These are phyloP conservation scores for Himalopsyche anomala DNA, from an alignment of 2,888 invertebrate species.

Conservation along the genomic window DNA sequence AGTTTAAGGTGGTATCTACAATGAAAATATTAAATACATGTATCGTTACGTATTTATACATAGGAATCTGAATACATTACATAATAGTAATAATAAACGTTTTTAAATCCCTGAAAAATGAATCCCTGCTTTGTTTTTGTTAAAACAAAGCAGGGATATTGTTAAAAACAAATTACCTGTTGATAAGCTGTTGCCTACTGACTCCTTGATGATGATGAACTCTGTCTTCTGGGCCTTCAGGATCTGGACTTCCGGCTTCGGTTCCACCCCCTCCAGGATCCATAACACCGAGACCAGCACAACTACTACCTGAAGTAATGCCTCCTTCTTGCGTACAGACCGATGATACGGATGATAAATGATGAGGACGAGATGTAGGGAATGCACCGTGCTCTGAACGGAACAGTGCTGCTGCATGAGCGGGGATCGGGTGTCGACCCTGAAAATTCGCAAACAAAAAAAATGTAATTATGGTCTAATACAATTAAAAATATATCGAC, in stretches of 20 bases:
- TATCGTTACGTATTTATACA: no score
- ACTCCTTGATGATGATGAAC: slow-evolving; percentile 84
- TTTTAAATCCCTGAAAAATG: no score
- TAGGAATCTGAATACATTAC: no score
- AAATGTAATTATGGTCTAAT: background rate
- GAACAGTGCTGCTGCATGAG: slow-evolving; percentile 57
- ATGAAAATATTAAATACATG: no score
- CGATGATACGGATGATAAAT: slow-evolving; percentile 67
- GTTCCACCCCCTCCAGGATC: slow-evolving; percentile 67
- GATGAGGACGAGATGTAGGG: slow-evolving; percentile 53
- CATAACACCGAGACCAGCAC: slow-evolving; percentile 67
- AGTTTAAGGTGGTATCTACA: no score
- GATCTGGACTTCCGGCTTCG: slow-evolving; percentile 69
- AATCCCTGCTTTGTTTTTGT: no score
- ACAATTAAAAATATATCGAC: background rate
- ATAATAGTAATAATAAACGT: background rate
- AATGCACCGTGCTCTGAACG: slow-evolving; percentile 66
- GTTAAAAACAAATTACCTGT: slow-evolving; percentile 74
- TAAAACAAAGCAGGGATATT: background rate
- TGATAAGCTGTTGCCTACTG: slow-evolving; percentile 91
- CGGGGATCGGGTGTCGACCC: slow-evolving; percentile 71
- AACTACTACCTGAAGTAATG: slow-evolving; percentile 71
- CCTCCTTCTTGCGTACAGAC: slow-evolving; percentile 65
- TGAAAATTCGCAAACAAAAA: slow-evolving; percentile 65
- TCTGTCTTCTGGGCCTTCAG: slow-evolving; percentile 70